phyloP scores from a whole-genome alignment of 2,113 vertebrate species.

The Pterocles orientalis region DNA sequence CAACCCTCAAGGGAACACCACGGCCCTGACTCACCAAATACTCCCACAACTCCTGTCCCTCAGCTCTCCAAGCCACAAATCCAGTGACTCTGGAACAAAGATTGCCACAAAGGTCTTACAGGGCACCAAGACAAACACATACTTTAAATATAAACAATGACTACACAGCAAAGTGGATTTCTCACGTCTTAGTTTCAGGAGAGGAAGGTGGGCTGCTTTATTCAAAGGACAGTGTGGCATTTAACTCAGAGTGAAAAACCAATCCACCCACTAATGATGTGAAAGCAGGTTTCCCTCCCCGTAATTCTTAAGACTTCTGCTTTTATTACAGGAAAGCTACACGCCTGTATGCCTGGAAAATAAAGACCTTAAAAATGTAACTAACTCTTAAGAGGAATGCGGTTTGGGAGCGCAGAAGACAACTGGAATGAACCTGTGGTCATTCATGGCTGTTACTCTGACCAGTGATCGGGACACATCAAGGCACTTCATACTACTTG shows the following conservation, averaged over 20 bases:
- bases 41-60: neutral
- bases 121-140: neutral
- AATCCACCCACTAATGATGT: conserved; percentile 23
- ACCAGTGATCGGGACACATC: neutral
- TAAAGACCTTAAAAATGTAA: neutral
- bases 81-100: neutral
- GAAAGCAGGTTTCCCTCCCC: conserved; percentile 37
- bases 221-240: conserved; percentile 60
- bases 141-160: neutral
- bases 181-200: neutral
- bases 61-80: neutral
- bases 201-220: neutral
- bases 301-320: neutral
- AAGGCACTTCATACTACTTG: neutral
- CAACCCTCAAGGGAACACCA: neutral
- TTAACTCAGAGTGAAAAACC: conserved; percentile 55
- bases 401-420: neutral
- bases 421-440: neutral
- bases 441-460: neutral
- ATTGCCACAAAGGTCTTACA: neutral
- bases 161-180: neutral
- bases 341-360: neutral
- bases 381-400: neutral
- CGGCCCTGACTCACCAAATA: neutral
- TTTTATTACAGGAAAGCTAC: conserved; percentile 55